Conservation (phyloP, 2,113 vertebrate genomes). For the Neotoma lepida region DNA sequence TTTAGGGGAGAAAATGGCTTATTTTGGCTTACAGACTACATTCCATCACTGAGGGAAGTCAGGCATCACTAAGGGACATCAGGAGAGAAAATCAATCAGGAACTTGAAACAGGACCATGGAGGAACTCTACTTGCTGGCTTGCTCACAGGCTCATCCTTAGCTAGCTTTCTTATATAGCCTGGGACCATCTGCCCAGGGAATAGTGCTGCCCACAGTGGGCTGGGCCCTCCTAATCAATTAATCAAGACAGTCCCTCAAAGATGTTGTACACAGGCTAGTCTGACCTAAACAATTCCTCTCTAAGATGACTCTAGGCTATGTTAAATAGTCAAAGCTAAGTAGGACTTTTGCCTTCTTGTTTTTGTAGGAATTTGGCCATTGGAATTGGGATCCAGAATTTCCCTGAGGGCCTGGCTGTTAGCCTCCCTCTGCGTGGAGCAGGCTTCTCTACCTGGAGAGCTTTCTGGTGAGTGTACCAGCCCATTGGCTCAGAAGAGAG, state of each 20-base stretch:
- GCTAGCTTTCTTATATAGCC: neutral
- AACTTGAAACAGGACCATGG: neutral
- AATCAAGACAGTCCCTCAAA: neutral
- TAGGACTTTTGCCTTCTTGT: neutral
- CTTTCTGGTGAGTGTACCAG: conserved; percentile 91
- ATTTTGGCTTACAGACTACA: neutral
- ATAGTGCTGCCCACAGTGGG: neutral
- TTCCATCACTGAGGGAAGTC: neutral
- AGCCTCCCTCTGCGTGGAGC: conserved; percentile 93
- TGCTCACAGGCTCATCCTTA: neutral
- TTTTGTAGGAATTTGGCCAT: conserved; percentile 93
- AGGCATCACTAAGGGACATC: neutral
- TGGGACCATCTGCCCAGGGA: neutral
- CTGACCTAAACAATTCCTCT: neutral
- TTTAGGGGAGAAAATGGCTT: neutral
- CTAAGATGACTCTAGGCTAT: too few species aligned
- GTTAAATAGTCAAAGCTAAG: neutral
- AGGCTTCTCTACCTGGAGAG: conserved; percentile 92
- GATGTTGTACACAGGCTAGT: neutral
- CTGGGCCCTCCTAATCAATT: neutral
- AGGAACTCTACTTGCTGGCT: neutral
- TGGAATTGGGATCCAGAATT: conserved; percentile 98
- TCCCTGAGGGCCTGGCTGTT: conserved; percentile 97
- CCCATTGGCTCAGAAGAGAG: accelerated
- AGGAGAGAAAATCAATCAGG: neutral